Conservation (phyloP, 2,113 vertebrate species). For the Neolamprologus variostigma region DNA sequence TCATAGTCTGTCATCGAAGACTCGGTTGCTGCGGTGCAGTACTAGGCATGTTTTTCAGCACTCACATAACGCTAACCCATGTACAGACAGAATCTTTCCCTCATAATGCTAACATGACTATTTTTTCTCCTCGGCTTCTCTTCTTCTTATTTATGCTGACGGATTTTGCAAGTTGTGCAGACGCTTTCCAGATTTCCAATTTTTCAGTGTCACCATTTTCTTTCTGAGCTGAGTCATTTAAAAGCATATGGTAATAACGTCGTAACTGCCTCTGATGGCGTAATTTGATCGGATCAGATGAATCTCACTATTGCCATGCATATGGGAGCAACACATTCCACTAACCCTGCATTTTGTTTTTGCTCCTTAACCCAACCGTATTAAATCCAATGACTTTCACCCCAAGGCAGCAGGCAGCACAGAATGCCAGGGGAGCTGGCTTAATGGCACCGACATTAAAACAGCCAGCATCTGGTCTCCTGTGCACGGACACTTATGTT, state of each 20-base stretch:
- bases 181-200: slow-evolving; percentile 3
- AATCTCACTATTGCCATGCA: background rate
- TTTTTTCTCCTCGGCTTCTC: slow-evolving; percentile 5
- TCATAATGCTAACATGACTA: slow-evolving; percentile 8
- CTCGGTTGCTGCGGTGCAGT: slow-evolving; percentile 22
- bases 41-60: slow-evolving; percentile 32
- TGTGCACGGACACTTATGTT: slow-evolving; percentile 42
- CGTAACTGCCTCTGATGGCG: background rate
- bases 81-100: slow-evolving; percentile 36
- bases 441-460: slow-evolving; percentile 61
- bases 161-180: background rate
- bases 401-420: slow-evolving; percentile 38
- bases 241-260: background rate
- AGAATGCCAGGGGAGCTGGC: slow-evolving; percentile 46
- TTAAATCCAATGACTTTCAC: slow-evolving; percentile 55
- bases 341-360: background rate
- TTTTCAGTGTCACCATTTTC: background rate
- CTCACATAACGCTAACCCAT: slow-evolving; percentile 19
- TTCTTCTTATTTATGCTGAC: slow-evolving; percentile 8
- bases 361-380: background rate
- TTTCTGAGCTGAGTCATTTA: background rate
- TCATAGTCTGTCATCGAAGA: slow-evolving; percentile 35
- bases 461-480: slow-evolving; percentile 57
- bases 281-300: background rate
- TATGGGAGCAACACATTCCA: background rate